These are phyloP conservation scores for Lordiphosa fenestrarum DNA, from an alignment of 2,888 invertebrate genomes.

Conservation along the genomic window DNA sequence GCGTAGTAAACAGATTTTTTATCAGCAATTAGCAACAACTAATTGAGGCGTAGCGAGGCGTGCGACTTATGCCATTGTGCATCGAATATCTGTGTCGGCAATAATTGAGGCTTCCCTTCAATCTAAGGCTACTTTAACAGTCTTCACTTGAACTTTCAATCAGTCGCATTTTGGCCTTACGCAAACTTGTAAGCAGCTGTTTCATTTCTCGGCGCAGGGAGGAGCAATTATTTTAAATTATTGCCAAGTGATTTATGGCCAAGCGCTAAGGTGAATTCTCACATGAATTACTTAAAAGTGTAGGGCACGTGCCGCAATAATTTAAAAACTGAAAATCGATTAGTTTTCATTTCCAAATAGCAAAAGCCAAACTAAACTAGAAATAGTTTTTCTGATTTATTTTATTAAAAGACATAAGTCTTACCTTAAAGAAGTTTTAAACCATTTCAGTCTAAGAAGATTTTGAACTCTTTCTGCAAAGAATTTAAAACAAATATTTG, in stretches of 20 bases:
- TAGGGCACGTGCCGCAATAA: background rate
- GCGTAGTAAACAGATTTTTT: conserved; percentile 29
- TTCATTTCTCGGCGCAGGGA: conserved; percentile 28
- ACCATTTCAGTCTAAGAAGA: no score
- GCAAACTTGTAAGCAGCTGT: conserved; percentile 25
- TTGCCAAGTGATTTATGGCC: conserved; percentile 33
- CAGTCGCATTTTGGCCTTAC: no score
- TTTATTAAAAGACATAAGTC: no score
- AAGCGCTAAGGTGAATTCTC: conserved; percentile 12
- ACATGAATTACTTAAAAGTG: conserved; percentile 29
- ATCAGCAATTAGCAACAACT: conserved; percentile 50
- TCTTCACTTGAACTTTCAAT: no score
- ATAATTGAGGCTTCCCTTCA: background rate
- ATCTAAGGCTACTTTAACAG: no score
- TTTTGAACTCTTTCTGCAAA: no score
- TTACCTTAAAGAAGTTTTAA: no score
- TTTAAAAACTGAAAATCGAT: background rate
- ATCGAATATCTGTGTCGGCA: background rate
- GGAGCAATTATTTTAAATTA: conserved; percentile 28
- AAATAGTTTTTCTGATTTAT: no score
- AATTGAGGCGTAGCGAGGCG: conserved; percentile 15
- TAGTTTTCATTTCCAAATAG: no score
- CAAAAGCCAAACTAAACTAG: no score
- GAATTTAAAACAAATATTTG: no score
- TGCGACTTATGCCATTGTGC: conserved; percentile 6